Evolutionary conservation across 2,797 vertebrate genomes (phyloP).

Genomic region (Mastacembelus armatus): DNA sequence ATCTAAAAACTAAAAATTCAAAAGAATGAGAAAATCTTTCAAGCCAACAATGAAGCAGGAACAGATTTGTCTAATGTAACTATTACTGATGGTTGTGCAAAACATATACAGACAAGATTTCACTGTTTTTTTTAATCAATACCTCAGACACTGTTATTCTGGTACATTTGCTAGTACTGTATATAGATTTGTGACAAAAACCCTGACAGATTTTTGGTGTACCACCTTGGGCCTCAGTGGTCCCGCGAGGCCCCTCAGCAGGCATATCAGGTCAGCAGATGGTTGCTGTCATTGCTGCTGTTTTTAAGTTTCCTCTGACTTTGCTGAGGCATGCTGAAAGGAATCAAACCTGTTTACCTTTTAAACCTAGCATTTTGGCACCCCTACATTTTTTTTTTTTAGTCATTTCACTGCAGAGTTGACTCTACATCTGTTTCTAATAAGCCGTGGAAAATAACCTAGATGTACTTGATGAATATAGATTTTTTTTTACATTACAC

Average conservation of each 20-base stretch:
- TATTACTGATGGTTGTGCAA: no score
- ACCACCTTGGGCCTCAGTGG: neutral
- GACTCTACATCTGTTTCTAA: conserved; percentile 37
- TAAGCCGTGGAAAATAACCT: conserved; percentile 20
- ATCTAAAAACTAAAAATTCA: no score
- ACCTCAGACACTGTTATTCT: neutral
- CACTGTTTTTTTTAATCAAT: neutral
- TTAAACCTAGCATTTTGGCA: neutral
- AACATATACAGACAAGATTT: no score
- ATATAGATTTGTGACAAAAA: neutral
- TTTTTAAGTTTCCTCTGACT: neutral
- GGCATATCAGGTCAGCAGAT: neutral
- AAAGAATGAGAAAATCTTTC: no score
- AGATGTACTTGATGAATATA: conserved; percentile 1
- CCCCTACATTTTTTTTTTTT: conserved; percentile 2
- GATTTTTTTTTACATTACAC: conserved; percentile 7
- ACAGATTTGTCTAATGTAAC: no score
- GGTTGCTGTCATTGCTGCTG: neutral
- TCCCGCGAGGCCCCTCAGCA: neutral
- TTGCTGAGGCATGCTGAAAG: neutral
- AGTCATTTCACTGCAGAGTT: conserved; percentile 5
- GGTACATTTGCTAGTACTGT: neutral
- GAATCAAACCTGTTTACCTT: neutral
- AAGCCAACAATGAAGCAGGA: no score
- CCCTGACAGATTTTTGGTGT: no score